These are phyloP conservation scores for Micrasema minimum DNA, from an alignment of 1,140 invertebrate genomes.

Conservation along the genomic window DNA sequence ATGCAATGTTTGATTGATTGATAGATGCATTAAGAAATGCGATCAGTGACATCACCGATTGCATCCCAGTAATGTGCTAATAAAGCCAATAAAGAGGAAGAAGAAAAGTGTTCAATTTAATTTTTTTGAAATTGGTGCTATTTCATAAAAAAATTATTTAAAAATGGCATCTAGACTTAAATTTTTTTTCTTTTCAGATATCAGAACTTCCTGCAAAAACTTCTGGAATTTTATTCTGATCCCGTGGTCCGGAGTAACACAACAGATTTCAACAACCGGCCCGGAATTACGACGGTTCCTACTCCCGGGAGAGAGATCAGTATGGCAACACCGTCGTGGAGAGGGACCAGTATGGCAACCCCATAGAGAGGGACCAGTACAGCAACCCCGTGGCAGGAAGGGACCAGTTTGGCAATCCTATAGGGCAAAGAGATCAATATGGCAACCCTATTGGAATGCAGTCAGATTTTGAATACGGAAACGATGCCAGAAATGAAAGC, in stretches of 20 bases:
- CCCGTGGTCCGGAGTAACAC: slow-evolving; percentile 58
- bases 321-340: slow-evolving; percentile 27
- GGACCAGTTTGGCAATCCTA: slow-evolving; percentile 51
- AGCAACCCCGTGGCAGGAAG: slow-evolving; percentile 36
- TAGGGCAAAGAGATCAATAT: slow-evolving; percentile 54
- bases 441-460: slow-evolving; percentile 58
- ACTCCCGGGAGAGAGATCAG: slow-evolving; percentile 51
- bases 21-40: too few relatives aligned
- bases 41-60: too few relatives aligned
- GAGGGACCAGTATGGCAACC: slow-evolving; percentile 41
- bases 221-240: slow-evolving; percentile 63
- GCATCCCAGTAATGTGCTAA: too few relatives aligned
- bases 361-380: slow-evolving; percentile 30
- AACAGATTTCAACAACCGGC: slow-evolving; percentile 46
- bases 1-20: too few relatives aligned
- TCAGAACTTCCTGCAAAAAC: slow-evolving; percentile 62
- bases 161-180: too few relatives aligned
- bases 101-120: too few relatives aligned
- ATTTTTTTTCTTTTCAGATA: slow-evolving; percentile 55
- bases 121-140: too few relatives aligned
- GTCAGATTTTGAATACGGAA: slow-evolving; percentile 50
- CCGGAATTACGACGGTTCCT: slow-evolving; percentile 53
- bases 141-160: too few relatives aligned
- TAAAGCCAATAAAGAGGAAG: too few relatives aligned
- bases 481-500: slow-evolving; percentile 32